Evolutionary conservation across 2,888 invertebrate genomes (phyloP).

Genomic region (Shargacucullia verbasci): DNA sequence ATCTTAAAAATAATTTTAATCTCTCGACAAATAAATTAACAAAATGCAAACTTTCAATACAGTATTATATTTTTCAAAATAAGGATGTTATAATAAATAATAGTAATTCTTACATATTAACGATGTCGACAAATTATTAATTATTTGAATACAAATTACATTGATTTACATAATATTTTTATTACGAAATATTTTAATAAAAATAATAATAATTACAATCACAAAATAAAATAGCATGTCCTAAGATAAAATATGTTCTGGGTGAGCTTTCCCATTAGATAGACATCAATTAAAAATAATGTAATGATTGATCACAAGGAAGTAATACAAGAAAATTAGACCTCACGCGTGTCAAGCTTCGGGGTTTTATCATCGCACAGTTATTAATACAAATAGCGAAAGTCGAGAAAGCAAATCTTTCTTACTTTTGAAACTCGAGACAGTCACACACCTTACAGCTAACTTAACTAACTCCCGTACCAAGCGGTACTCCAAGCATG

Average conservation of each 20-base stretch:
- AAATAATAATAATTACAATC: constrained; percentile 67
- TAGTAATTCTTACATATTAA: constrained; percentile 68
- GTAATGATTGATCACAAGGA: constrained; percentile 53
- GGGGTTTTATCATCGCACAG: constrained; percentile 78
- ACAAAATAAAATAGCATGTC: constrained; percentile 71
- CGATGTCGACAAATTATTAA: constrained; percentile 72
- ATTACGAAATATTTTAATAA: constrained; percentile 63
- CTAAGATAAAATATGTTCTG: constrained; percentile 70
- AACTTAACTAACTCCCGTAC: constrained; percentile 78
- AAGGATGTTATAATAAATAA: constrained; percentile 81
- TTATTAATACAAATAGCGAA: constrained; percentile 64
- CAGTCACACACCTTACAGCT: constrained; percentile 82
- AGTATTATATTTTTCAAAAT: constrained; percentile 73
- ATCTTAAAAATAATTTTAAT: constrained; percentile 86
- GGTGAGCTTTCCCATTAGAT: constrained; percentile 54
- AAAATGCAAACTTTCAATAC: constrained; percentile 79
- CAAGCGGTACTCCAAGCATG: constrained; percentile 72
- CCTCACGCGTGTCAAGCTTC: constrained; percentile 61
- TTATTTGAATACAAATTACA: constrained; percentile 75
- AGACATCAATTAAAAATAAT: constrained; percentile 49
- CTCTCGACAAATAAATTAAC: constrained; percentile 88
- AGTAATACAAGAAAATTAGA: constrained; percentile 58
- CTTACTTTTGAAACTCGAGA: constrained; percentile 72
- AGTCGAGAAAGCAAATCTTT: constrained; percentile 67
- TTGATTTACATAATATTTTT: constrained; percentile 68